Evolutionary conservation across 92 coral and sea anemone species (phyloP), one percentile per base, ranked within the genome.

Genomic region (Zoanthus sociatus): DNA sequence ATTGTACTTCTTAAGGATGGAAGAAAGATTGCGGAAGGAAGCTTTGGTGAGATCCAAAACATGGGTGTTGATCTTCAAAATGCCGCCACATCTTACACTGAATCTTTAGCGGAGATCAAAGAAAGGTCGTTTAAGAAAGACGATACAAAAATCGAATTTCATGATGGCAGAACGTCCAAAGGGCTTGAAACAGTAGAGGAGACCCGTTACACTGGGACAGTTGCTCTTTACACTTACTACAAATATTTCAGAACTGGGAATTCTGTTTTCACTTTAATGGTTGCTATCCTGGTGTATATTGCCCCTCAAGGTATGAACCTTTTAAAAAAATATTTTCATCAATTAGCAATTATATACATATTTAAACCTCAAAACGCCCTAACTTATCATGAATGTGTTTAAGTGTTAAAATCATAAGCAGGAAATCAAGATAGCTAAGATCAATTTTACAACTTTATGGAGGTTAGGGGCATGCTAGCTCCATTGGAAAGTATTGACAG

Each of bases 231-330:
- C 16, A 81, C 85, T 5, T 81, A 81, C 63, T 81, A 75, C 74
- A 81, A 48, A 13, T 81, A 81, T 20, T 81, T 81, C 56, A 81
- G 85, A 81, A 68, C 74, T 81, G 85, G 85, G 66, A 81, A 81
- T 26, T 81, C 85, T 12, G 45, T 67, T 81, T 42, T 81, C 7
- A 81, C 58, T 18, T 68, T 81, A 68, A 45, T 66, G 85, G 30
- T 81, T 81, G 47, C 55, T 6, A 44, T 21, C 42, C 20, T 81
- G 48, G 58, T 66, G 11, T 45, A 45, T n/a, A 18, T 81, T 33
- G 85, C 85, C n/a, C 13, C 85, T 21, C 85, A 81, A 81, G 85
- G 85, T 81, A 66, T 16, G 54, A 78, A 1, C 8, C 11, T 32
- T 64, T 0, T 44, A 26, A 6, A 37, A 37, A 2, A 37, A 37